Conservation (phyloP, 53 echinoderm and acorn worm species). For the Paracentrotus lividus region DNA sequence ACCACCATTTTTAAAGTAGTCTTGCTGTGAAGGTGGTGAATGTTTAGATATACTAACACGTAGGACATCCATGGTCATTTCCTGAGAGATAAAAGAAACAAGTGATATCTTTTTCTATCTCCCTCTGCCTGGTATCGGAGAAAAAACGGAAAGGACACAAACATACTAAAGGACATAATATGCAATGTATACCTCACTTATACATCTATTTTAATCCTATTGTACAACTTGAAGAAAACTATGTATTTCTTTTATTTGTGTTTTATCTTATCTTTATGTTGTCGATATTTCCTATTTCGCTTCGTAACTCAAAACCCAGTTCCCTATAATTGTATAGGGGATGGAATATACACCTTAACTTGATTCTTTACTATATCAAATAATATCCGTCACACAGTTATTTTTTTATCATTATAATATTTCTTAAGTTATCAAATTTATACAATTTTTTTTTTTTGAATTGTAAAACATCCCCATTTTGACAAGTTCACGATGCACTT, state of each 20-base stretch:
- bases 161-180: slow-evolving; percentile 40
- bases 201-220: background rate
- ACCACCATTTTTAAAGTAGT: background rate
- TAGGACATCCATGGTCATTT: slow-evolving; percentile 1
- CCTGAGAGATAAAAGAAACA: slow-evolving; percentile 18
- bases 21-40: background rate
- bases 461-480: no score
- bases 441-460: no score
- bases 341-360: no score
- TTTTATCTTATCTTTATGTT: background rate
- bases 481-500: no score
- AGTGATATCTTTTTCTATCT: slow-evolving; percentile 3
- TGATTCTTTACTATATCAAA: no score
- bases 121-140: no score
- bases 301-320: background rate
- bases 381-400: no score
- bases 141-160: slow-evolving; percentile 38
- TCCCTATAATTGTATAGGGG: no score
- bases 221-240: background rate
- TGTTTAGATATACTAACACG: background rate
- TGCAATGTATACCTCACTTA: background rate
- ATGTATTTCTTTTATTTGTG: background rate
- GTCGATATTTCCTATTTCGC: background rate
- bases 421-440: no score
- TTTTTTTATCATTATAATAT: no score